Percentiles rank a stretch among this genome's conserved stretches.
Evolutionary conservation across 2,888 invertebrate genomes (phyloP).

Genomic region (Trichopria drosophilae): DNA sequence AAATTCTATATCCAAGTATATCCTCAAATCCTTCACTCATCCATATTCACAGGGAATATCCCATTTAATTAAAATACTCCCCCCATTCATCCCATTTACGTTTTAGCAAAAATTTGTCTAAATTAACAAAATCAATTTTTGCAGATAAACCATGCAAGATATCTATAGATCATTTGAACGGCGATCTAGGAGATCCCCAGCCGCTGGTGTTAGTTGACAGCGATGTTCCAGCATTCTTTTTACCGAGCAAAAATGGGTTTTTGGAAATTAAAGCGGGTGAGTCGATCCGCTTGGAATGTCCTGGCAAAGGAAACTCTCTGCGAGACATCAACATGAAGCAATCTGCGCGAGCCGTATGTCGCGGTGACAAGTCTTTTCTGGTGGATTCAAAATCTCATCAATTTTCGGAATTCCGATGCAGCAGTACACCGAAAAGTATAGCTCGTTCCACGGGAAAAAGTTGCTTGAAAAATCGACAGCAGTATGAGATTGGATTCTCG

Average conservation of each 20-base stretch:
- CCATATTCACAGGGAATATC: no score
- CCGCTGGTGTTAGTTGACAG: slow-evolving; percentile 61
- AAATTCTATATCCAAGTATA: no score
- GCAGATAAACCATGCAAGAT: slow-evolving; percentile 55
- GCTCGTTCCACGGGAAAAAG: slow-evolving; percentile 16
- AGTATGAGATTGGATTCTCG: slow-evolving; percentile 56
- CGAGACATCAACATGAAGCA: slow-evolving; percentile 20
- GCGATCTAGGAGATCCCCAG: slow-evolving; percentile 64
- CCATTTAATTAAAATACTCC: no score
- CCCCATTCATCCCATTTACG: no score
- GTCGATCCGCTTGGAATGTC: slow-evolving; percentile 45
- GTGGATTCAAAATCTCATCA: slow-evolving; percentile 30
- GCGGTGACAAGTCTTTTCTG: slow-evolving; percentile 37
- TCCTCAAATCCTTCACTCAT: no score
- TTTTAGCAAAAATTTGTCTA: neutral
- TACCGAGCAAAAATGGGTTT: slow-evolving; percentile 38
- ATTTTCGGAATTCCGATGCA: slow-evolving; percentile 50
- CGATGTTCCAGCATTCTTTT: slow-evolving; percentile 32
- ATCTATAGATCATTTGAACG: slow-evolving; percentile 52
- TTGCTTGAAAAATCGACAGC: slow-evolving; percentile 47
- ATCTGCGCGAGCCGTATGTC: slow-evolving; percentile 35
- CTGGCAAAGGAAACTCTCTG: slow-evolving; percentile 43
- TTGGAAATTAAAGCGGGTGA: slow-evolving; percentile 35
- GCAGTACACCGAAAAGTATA: slow-evolving; percentile 43
- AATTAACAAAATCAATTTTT: neutral